Evolutionary conservation across 2,888 invertebrate genomes (phyloP).

Genomic region (Oligia strigilis): DNA sequence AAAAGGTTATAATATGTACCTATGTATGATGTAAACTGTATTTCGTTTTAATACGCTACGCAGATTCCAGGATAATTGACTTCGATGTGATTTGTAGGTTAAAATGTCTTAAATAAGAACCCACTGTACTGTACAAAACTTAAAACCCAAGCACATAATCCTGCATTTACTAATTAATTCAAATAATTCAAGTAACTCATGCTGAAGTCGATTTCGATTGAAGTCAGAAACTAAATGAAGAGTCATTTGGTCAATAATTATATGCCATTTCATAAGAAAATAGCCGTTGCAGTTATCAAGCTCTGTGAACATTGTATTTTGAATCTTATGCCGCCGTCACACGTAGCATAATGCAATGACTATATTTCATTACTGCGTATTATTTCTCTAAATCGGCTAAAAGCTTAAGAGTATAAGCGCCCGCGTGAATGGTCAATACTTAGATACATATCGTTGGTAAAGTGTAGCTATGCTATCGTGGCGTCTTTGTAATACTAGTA

Average conservation of each 20-base stretch:
- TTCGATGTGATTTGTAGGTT: constrained; percentile 64
- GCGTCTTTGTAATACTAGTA: constrained; percentile 49
- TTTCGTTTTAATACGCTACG: constrained; percentile 56
- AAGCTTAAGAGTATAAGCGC: constrained; percentile 63
- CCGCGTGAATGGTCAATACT: constrained; percentile 73
- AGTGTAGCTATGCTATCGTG: constrained; percentile 70
- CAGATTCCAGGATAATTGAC: constrained; percentile 62
- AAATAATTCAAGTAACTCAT: constrained; percentile 28
- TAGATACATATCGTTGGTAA: constrained; percentile 81
- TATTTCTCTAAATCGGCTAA: constrained; percentile 52
- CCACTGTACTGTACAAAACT: constrained; percentile 57
- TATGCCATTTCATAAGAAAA: constrained; percentile 35
- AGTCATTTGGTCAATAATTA: constrained; percentile 29
- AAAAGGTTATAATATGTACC: constrained; percentile 63
- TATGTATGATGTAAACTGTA: constrained; percentile 60
- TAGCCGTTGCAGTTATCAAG: constrained; percentile 36
- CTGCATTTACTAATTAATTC: constrained; percentile 61
- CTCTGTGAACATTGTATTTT: constrained; percentile 36
- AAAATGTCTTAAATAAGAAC: constrained; percentile 46
- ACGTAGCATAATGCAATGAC: constrained; percentile 33
- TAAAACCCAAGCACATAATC: constrained; percentile 56
- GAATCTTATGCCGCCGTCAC: constrained; percentile 8
- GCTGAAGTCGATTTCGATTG: constrained; percentile 49
- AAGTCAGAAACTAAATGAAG: constrained; percentile 30
- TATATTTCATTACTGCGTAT: constrained; percentile 42